A percentile compares a stretch with the other conserved stretches of the same genome.
phyloP scores from a whole-genome alignment of 2,113 vertebrate genomes.

The Neodontobutis hainanensis region DNA sequence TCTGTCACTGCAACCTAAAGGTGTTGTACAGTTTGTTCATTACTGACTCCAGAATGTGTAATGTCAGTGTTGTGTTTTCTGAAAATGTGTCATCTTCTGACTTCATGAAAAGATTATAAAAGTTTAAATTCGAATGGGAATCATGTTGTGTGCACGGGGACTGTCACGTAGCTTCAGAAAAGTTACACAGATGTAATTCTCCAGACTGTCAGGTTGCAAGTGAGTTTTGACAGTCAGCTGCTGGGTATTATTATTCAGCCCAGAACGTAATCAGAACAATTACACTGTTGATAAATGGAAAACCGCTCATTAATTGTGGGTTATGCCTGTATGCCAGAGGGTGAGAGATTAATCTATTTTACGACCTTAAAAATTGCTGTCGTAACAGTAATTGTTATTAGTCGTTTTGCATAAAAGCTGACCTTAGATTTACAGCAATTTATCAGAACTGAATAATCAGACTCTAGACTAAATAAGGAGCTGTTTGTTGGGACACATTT shows the following conservation, averaged over 20 bases:
- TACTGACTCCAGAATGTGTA: too few species aligned
- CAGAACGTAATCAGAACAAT: constrained; percentile 29
- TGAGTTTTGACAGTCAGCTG: constrained; percentile 2
- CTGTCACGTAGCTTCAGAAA: neutral
- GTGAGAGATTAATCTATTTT: constrained; percentile 24
- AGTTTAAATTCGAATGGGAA: too few species aligned
- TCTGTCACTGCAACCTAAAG: too few species aligned
- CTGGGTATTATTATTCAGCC: constrained; percentile 5
- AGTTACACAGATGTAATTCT: neutral
- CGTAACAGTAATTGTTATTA: constrained; percentile 1
- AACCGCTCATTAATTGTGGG: constrained; percentile 25
- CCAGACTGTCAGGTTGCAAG: neutral
- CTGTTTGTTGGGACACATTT: too few species aligned
- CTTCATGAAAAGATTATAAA: too few species aligned
- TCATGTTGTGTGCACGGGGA: neutral
- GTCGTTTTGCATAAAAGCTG: neutral
- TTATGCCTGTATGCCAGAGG: constrained; percentile 16
- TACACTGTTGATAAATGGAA: constrained; percentile 31
- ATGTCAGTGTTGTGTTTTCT: too few species aligned
- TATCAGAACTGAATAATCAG: neutral
- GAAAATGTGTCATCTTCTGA: too few species aligned
- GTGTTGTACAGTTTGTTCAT: too few species aligned
- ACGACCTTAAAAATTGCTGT: constrained; percentile 12
- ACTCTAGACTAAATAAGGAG: too few species aligned
- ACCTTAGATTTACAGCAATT: neutral